A percentile compares a stretch with the other conserved stretches of the same genome.
These are phyloP conservation scores for Balaenoptera acutorostrata DNA, from an alignment of 2,113 vertebrate species.

Conservation along the genomic window DNA sequence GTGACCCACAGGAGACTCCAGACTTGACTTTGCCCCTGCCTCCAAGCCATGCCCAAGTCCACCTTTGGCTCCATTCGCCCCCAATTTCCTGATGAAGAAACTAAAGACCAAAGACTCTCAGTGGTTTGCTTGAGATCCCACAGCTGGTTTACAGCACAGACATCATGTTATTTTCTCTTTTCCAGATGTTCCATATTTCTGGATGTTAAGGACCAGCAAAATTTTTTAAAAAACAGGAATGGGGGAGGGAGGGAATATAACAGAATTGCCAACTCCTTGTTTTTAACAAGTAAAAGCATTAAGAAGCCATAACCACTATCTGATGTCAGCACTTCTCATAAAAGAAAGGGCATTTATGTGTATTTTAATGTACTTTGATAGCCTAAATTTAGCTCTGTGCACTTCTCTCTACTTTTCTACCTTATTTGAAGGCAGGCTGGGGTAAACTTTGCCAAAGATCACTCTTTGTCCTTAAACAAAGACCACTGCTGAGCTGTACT, in stretches of 20 bases:
- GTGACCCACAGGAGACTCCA: neutral
- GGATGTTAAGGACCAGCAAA: neutral
- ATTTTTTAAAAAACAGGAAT: neutral
- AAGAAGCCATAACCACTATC: neutral
- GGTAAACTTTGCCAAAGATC: neutral
- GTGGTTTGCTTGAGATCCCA: neutral
- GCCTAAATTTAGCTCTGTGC: neutral
- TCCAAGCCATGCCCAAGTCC: neutral
- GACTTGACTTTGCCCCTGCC: neutral
- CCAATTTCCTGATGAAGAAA: neutral
- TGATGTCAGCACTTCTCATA: neutral
- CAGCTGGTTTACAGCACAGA: neutral
- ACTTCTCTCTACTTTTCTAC: neutral
- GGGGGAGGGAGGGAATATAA: neutral
- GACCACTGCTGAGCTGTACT: neutral
- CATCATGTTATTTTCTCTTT: neutral
- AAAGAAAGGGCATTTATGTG: neutral
- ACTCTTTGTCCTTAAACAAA: neutral
- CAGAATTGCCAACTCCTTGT: neutral
- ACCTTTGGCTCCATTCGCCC: neutral
- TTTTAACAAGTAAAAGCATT: neutral
- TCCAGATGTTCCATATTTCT: neutral
- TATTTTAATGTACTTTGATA: neutral
- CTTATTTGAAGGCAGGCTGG: neutral
- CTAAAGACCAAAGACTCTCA: neutral